Percentiles rank a stretch among this genome's conserved stretches.
phyloP scores from a whole-genome alignment of 2,888 invertebrate genomes.

The Ophioninae sp. region DNA sequence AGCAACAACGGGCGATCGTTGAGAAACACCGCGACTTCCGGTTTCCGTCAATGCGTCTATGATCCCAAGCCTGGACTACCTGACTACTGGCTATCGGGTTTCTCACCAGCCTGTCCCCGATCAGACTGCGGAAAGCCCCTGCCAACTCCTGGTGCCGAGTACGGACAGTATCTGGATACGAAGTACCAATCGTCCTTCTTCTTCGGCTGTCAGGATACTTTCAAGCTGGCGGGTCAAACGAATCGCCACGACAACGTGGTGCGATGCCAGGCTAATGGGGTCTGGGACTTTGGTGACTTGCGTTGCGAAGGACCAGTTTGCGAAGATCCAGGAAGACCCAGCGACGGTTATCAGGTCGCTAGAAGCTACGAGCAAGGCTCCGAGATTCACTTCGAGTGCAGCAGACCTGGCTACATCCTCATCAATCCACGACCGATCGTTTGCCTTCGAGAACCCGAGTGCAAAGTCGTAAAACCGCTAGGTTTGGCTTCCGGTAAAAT shows the following conservation, averaged over 20 bases:
- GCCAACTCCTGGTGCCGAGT: constrained; percentile 96
- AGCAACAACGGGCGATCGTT: constrained; percentile 89
- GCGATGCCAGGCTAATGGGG: constrained; percentile 93
- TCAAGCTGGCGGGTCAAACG: constrained; percentile 95
- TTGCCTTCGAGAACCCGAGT: constrained; percentile 95
- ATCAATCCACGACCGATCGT: constrained; percentile 95
- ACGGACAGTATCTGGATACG: constrained; percentile 93
- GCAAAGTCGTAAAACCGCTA: constrained; percentile 94
- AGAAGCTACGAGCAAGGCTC: constrained; percentile 94
- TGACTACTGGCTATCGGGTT: constrained; percentile 95
- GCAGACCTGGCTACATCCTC: constrained; percentile 94
- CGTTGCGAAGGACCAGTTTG: constrained; percentile 98
- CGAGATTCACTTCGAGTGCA: constrained; percentile 94
- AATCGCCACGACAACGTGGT: constrained; percentile 95
- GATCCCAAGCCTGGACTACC: constrained; percentile 95
- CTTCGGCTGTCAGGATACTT: constrained; percentile 98
- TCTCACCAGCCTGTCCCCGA: constrained; percentile 92
- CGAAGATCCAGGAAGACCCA: constrained; percentile 96
- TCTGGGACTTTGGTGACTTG: constrained; percentile 98
- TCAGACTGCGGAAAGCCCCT: constrained; percentile 95
- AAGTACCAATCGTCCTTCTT: constrained; percentile 96
- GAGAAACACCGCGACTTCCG: constrained; percentile 90
- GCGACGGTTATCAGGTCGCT: constrained; percentile 93
- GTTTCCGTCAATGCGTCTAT: constrained; percentile 96
- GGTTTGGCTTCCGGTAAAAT: constrained; percentile 95